These are phyloP conservation scores for Morone saxatilis DNA, from an alignment of 2,113 vertebrate genomes.

Conservation along the genomic window DNA sequence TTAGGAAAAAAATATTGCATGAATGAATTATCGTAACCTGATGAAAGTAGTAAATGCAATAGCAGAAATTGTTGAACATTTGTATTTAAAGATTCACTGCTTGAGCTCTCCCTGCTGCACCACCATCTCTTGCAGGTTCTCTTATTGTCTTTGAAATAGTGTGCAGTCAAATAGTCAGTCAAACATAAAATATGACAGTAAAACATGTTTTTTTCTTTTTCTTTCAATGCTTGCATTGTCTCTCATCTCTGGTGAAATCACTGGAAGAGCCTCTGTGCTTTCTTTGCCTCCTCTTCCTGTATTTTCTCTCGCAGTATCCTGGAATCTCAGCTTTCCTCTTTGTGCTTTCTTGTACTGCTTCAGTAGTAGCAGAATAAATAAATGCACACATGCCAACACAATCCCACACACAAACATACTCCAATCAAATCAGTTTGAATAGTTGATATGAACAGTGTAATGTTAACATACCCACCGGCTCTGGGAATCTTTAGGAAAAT, in stretches of 20 bases:
- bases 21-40: not conserved
- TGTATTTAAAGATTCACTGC: not conserved
- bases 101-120: not conserved
- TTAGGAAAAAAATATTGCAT: too few relatives aligned
- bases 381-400: slow-evolving; percentile 2
- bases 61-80: not conserved
- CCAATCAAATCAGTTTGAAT: slow-evolving; percentile 44
- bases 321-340: slow-evolving; percentile 37
- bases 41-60: not conserved
- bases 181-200: not conserved
- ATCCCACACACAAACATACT: slow-evolving; percentile 24
- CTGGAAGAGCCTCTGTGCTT: not conserved
- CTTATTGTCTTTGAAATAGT: not conserved
- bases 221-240: not conserved
- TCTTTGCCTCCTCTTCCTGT: slow-evolving; percentile 18
- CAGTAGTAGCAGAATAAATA: slow-evolving; percentile 9
- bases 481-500: slow-evolving; percentile 1
- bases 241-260: not conserved
- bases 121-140: not conserved
- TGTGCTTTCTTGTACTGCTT: slow-evolving; percentile 30
- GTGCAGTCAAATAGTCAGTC: not conserved
- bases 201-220: not conserved
- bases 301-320: slow-evolving; percentile 10
- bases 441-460: slow-evolving; percentile 5
- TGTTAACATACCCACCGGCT: slow-evolving; percentile 43